Percentiles rank a stretch among this genome's conserved stretches.
Evolutionary conservation across 2,113 vertebrate genomes (phyloP).

Genomic region (Chunga burmeisteri): DNA sequence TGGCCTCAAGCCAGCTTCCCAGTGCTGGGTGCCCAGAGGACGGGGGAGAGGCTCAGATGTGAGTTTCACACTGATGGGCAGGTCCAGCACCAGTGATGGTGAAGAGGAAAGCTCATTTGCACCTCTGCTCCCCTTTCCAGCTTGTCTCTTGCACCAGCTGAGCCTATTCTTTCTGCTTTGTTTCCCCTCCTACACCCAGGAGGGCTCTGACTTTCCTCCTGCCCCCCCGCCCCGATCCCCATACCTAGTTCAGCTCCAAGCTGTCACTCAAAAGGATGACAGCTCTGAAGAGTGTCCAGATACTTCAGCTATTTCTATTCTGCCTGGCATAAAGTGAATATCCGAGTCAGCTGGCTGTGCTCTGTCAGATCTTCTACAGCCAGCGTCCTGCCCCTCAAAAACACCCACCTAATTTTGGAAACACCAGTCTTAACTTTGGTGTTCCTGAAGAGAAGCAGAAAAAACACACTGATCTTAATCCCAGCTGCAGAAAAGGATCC

Average conservation of each 20-base stretch:
- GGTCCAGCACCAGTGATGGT: not conserved
- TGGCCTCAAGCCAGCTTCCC: not conserved
- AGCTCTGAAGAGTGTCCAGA: slow-evolving; percentile 40
- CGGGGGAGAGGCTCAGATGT: not conserved
- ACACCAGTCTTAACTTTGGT: not conserved
- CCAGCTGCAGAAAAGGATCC: not conserved
- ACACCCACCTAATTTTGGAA: slow-evolving; percentile 52
- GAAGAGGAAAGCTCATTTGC: not conserved
- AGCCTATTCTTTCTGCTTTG: not conserved
- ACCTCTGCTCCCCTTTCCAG: not conserved
- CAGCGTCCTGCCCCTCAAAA: not conserved
- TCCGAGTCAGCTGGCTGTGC: slow-evolving; percentile 37
- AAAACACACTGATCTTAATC: slow-evolving; percentile 3
- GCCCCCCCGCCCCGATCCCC: not conserved
- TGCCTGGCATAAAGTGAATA: slow-evolving; percentile 32
- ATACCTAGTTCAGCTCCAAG: not conserved
- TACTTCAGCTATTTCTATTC: slow-evolving; percentile 59
- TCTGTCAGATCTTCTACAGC: slow-evolving; percentile 11
- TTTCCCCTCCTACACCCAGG: not conserved
- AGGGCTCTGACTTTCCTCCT: not conserved
- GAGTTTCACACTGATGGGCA: not conserved
- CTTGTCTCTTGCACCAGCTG: not conserved
- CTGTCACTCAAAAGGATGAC: slow-evolving; percentile 12
- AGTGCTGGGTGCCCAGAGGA: not conserved
- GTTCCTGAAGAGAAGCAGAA: slow-evolving; percentile 29